These are phyloP conservation scores for Geococcyx californianus DNA, from an alignment of 2,113 vertebrate species.

Conservation along the genomic window DNA sequence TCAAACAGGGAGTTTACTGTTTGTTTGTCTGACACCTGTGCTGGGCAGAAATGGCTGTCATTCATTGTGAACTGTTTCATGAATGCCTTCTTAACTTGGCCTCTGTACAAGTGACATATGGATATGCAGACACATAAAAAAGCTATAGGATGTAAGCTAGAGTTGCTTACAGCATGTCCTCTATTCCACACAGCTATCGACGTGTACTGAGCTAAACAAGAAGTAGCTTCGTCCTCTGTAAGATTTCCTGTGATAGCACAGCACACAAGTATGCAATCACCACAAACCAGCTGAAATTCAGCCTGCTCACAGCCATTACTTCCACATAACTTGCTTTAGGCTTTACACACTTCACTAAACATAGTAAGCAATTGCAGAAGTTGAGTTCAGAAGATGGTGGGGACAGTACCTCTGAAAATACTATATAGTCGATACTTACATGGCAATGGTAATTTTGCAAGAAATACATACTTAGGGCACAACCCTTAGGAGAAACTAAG, in stretches of 20 bases:
- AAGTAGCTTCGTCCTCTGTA: background rate
- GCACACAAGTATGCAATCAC: background rate
- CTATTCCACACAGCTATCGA: background rate
- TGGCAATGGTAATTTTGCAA: background rate
- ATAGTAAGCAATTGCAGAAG: background rate
- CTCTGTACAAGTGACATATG: background rate
- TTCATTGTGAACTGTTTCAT: background rate
- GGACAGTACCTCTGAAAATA: background rate
- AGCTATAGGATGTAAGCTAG: background rate
- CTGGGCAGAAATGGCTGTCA: background rate
- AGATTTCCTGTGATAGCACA: background rate
- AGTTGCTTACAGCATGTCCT: background rate
- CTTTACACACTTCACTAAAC: background rate
- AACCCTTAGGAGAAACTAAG: background rate
- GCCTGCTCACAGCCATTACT: background rate
- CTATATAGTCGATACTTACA: background rate
- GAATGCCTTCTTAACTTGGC: background rate
- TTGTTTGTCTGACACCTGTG: background rate
- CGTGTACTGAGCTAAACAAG: background rate
- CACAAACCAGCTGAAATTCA: background rate
- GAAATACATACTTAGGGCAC: background rate
- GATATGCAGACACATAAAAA: background rate
- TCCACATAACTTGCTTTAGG: background rate
- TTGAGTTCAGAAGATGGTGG: background rate
- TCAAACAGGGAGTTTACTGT: background rate